Percentiles rank a stretch among this genome's conserved stretches.
Conservation (phyloP, 2,797 vertebrate genomes). For the Paedocypris micromegethes region DNA sequence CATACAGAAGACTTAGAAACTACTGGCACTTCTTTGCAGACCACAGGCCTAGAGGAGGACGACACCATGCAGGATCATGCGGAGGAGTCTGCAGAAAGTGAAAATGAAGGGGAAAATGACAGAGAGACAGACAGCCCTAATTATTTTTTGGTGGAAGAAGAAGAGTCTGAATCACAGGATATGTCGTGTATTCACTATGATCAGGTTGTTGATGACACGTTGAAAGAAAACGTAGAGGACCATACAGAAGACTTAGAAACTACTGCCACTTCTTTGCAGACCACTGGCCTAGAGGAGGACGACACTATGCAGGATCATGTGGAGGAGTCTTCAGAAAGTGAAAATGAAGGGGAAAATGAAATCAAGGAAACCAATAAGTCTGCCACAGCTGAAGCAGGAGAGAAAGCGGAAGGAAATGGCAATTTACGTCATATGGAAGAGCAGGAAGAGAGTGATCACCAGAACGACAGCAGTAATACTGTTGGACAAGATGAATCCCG, state of each 20-base stretch:
- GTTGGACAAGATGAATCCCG: background rate
- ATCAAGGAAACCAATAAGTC: constrained; percentile 13
- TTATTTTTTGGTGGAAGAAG: too few species aligned
- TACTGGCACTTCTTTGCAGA: constrained; percentile 32
- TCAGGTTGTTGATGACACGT: background rate
- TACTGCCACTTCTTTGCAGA: constrained; percentile 32
- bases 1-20: constrained; percentile 35
- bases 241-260: constrained; percentile 35
- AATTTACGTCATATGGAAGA: constrained; percentile 11
- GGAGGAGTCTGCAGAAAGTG: constrained; percentile 52
- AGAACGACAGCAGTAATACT: constrained; percentile 2
- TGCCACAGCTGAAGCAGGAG: constrained; percentile 7
- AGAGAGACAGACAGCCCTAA: too few species aligned
- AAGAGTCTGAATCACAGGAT: constrained; percentile 6
- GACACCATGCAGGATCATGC: constrained; percentile 25
- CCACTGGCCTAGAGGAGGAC: constrained; percentile 31
- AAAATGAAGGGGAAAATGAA: constrained; percentile 19
- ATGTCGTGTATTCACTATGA: constrained; percentile 19
- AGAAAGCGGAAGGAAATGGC: constrained; percentile 6
- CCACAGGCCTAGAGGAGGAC: constrained; percentile 28
- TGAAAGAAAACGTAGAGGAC: constrained; percentile 39
- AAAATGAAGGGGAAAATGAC: constrained; percentile 18
- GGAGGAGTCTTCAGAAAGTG: constrained; percentile 52
- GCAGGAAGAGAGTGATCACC: constrained; percentile 15
- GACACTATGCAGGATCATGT: constrained; percentile 25